A percentile compares a stretch with the other conserved stretches of the same genome.
Evolutionary conservation across 1,140 invertebrate species (phyloP).

Genomic region (Onthophagus taurus): DNA sequence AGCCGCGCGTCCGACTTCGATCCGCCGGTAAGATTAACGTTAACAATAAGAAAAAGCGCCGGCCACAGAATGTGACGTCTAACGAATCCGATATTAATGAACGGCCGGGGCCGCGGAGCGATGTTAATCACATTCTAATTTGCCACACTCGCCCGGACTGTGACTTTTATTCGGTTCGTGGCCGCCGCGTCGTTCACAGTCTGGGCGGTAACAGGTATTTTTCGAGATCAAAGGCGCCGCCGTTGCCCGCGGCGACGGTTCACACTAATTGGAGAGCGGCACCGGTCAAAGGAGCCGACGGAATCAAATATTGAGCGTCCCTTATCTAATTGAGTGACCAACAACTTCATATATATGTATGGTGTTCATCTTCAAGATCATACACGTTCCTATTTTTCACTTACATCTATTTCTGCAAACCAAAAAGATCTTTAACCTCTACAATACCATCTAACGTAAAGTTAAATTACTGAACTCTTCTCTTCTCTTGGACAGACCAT

Average conservation of each 20-base stretch:
- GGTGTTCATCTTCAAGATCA: too few species aligned
- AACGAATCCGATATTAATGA: slow-evolving; percentile 14
- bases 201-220: slow-evolving; percentile 28
- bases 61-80: slow-evolving; percentile 17
- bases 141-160: slow-evolving; percentile 16
- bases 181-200: slow-evolving; percentile 18
- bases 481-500: too few species aligned
- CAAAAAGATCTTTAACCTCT: too few species aligned
- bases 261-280: slow-evolving; percentile 38
- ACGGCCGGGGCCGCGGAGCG: slow-evolving; percentile 7
- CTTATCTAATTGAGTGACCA: slow-evolving; percentile 39
- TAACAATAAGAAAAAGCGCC: too few species aligned
- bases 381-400: too few species aligned
- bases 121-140: slow-evolving; percentile 28
- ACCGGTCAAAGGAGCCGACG: slow-evolving; percentile 37
- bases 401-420: too few species aligned
- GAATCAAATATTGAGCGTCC: slow-evolving; percentile 38
- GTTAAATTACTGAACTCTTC: too few species aligned
- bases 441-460: too few species aligned
- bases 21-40: too few species aligned
- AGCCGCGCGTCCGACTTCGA: too few species aligned
- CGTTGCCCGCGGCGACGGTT: slow-evolving; percentile 34
- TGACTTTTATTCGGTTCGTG: slow-evolving; percentile 4
- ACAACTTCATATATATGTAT: slow-evolving; percentile 38
- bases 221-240: slow-evolving; percentile 31